phyloP scores from a whole-genome alignment of 92 coral and sea anemone species.

The Zoanthus sociatus region DNA sequence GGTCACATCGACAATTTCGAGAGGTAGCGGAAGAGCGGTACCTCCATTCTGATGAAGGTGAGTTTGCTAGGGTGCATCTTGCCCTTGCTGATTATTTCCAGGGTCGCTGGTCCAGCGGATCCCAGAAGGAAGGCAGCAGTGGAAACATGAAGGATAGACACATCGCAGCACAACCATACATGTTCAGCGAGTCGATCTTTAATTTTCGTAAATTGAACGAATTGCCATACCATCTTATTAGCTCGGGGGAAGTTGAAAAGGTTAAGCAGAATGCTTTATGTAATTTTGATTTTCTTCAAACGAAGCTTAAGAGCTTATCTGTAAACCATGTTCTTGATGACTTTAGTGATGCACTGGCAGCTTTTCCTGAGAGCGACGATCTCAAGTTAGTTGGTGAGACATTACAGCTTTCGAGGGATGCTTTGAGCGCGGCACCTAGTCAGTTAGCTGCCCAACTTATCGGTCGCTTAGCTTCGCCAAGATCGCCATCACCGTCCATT shows the following conservation, averaged over 20 bases:
- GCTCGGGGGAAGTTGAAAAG: conserved; percentile 75
- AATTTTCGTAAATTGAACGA: conserved; percentile 81
- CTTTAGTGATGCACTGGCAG: conserved; percentile 81
- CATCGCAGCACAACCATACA: conserved; percentile 76
- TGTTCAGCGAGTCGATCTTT: conserved; percentile 64
- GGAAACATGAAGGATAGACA: conserved; percentile 83
- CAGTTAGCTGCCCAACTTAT: conserved; percentile 96
- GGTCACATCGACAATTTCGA: conserved; percentile 89
- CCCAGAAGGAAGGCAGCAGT: conserved; percentile 78
- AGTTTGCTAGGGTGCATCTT: conserved; percentile 66
- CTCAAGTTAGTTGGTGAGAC: conserved; percentile 86
- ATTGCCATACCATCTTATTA: conserved; percentile 81
- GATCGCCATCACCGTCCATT: conserved; percentile 85
- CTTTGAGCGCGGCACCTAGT: conserved; percentile 80
- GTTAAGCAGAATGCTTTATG: conserved; percentile 86
- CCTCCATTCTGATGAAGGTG: conserved; percentile 67
- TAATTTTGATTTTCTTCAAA: conserved; percentile 84
- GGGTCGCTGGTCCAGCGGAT: conserved; percentile 83
- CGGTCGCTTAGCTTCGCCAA: conserved; percentile 91
- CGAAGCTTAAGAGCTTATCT: conserved; percentile 81
- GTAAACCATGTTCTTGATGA: conserved; percentile 88
- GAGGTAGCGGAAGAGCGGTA: conserved; percentile 88
- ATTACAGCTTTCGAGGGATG: conserved; percentile 92
- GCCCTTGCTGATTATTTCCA: conserved; percentile 81
- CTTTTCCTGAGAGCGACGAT: conserved; percentile 84